Conservation (phyloP, 2,113 vertebrate genomes). For the Rutilus rutilus region DNA sequence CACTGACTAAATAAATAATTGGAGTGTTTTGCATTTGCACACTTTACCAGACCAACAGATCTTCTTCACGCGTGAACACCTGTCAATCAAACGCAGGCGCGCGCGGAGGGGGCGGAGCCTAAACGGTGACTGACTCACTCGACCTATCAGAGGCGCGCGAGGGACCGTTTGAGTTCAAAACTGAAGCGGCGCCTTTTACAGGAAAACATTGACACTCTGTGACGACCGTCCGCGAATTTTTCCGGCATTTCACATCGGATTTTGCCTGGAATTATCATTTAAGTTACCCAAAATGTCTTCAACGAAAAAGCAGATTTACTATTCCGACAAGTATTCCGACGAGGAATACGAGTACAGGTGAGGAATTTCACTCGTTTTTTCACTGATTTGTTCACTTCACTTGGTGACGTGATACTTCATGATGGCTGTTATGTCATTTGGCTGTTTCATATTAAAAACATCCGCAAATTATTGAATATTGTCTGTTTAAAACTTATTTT, state of each 20-base stretch:
- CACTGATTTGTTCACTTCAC: background rate
- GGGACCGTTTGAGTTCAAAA: conserved; percentile 73
- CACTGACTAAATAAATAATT: background rate
- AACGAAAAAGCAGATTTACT: conserved; percentile 76
- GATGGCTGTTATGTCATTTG: background rate
- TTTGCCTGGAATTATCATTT: background rate
- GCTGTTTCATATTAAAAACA: background rate
- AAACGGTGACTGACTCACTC: conserved; percentile 35
- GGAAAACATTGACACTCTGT: background rate
- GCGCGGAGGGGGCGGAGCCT: background rate
- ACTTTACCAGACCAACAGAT: background rate
- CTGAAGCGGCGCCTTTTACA: background rate
- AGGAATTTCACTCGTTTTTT: background rate
- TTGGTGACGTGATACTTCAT: background rate
- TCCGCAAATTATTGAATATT: background rate
- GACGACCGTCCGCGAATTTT: background rate
- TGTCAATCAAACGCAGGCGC: conserved; percentile 15
- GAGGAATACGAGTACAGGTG: conserved; percentile 81
- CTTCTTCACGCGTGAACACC: background rate
- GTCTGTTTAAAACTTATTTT: background rate
- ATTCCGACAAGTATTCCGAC: conserved; percentile 80
- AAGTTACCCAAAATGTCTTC: conserved; percentile 69
- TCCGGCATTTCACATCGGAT: background rate
- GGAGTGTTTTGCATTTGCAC: background rate
- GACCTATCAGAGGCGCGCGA: conserved; percentile 65